Conservation (phyloP, 2,888 invertebrate species). For the Leptinotarsa tumamoca region DNA sequence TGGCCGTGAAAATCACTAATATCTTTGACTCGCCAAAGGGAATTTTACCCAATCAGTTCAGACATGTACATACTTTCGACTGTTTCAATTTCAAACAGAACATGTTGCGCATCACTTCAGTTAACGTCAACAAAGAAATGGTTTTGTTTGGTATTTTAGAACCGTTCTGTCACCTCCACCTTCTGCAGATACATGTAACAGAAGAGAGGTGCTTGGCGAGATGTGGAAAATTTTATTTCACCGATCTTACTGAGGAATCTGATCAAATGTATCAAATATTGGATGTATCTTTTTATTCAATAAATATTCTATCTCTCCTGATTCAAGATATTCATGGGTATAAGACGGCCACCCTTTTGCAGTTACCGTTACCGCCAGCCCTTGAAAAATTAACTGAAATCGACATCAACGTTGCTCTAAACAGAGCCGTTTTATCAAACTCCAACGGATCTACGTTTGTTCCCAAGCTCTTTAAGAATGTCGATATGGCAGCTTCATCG, state of each 20-base stretch:
- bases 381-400: constrained; percentile 60
- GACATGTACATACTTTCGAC: constrained; percentile 69
- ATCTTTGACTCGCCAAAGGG: constrained; percentile 77
- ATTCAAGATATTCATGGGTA: constrained; percentile 68
- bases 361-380: constrained; percentile 53
- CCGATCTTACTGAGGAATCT: constrained; percentile 59
- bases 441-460: constrained; percentile 71
- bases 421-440: constrained; percentile 64
- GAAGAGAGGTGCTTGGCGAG: constrained; percentile 61
- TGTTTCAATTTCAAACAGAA: constrained; percentile 52
- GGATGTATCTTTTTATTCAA: constrained; percentile 83
- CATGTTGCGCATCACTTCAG: constrained; percentile 68
- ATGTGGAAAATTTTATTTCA: constrained; percentile 71
- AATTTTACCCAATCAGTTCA: constrained; percentile 75
- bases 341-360: constrained; percentile 56
- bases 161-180: constrained; percentile 67
- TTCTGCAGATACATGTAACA: constrained; percentile 67
- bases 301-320: constrained; percentile 79
- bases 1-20: constrained; percentile 75
- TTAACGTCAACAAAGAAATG: constrained; percentile 68
- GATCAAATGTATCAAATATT: constrained; percentile 68
- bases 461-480: constrained; percentile 69
- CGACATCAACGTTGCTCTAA: constrained; percentile 44
- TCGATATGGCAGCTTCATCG: constrained; percentile 76
- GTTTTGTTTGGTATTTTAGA: constrained; percentile 70